These are phyloP conservation scores for Drosophila virilis DNA, from an alignment of 1,140 invertebrate genomes.

Conservation along the genomic window DNA sequence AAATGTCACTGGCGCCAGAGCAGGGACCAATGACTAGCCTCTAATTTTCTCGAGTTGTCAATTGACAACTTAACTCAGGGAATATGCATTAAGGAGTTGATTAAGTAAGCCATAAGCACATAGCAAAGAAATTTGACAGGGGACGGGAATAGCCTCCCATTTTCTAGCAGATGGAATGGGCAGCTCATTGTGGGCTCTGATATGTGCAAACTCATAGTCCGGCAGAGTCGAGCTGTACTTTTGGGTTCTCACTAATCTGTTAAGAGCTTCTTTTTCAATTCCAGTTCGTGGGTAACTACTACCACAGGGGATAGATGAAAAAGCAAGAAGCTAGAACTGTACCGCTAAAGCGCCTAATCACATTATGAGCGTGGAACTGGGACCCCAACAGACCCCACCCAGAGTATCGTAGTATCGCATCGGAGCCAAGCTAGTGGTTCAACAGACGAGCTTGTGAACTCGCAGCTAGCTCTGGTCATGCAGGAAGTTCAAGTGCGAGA, in stretches of 20 bases:
- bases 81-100: too few species aligned
- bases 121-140: too few species aligned
- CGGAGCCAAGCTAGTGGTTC: constrained; percentile 6
- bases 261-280: constrained; percentile 6
- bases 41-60: too few species aligned
- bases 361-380: constrained; percentile 63
- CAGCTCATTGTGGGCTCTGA: neutral
- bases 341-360: constrained; percentile 78
- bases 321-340: constrained; percentile 45
- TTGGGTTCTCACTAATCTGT: constrained; percentile 33
- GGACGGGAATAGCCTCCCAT: too few species aligned
- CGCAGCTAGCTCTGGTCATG: constrained; percentile 51
- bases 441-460: constrained; percentile 17
- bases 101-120: too few species aligned
- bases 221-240: constrained; percentile 9
- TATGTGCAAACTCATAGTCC: constrained; percentile 3
- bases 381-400: constrained; percentile 2
- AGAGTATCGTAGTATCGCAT: neutral
- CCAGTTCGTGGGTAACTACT: neutral
- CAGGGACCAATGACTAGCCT: too few species aligned
- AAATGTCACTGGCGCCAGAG: too few species aligned
- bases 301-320: constrained; percentile 1
- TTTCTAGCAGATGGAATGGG: neutral
- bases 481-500: constrained; percentile 75
- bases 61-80: too few species aligned